Base-by-base conservation (phyloP, 2,797 vertebrate genomes). In the Falco concolor region DNA sequence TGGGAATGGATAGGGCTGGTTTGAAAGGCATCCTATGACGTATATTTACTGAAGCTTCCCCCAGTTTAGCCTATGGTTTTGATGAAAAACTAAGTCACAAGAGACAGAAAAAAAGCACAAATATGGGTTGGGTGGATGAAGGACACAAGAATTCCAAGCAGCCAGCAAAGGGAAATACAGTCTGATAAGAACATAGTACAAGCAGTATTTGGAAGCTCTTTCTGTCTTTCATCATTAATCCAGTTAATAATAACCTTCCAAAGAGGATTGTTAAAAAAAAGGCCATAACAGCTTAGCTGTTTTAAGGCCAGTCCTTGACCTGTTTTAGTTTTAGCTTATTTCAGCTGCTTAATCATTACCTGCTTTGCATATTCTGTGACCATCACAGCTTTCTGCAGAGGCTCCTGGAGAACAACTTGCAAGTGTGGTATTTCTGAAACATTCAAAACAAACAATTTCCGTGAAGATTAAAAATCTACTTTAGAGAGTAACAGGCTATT, bases 351-450 rank as follows among this genome's bases (percentile, higher is more conserved):
- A 50, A 87, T 85, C 57, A 7, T 95, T 96, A 97, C 97, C 97
- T 95, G 92, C 36, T 89, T 61, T 12, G 10, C 49, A 44, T 89
- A 57, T 60, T 76, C 80, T 38, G 70, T 1, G 1, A 56, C 27
- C 42, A 59, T 12, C 20, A 53, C 8, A 59, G 63, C 49, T 96
- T 80, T 95, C 84, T 69, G 88, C 56, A 92, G 92, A 84, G 85
- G 78, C 49, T 96, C 92, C 63, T 61, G 72, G 42, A 94, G 45
- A 83, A 57, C 30, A 88, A 94, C 70, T 13, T 88, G 85, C 80
- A 84, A 94, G 78, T 12, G 81, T 1, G 93, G 73, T 23, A 72
- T 86, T 96, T 97, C 98, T 98, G 97, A 97, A 98, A 98, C 23
- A 88, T 85, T 93, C 44, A 92, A 81, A 70, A 87, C 10, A 91